These are phyloP conservation scores for Schlechtendalia chinensis DNA, from an alignment of 1,140 invertebrate species.

Conservation along the genomic window DNA sequence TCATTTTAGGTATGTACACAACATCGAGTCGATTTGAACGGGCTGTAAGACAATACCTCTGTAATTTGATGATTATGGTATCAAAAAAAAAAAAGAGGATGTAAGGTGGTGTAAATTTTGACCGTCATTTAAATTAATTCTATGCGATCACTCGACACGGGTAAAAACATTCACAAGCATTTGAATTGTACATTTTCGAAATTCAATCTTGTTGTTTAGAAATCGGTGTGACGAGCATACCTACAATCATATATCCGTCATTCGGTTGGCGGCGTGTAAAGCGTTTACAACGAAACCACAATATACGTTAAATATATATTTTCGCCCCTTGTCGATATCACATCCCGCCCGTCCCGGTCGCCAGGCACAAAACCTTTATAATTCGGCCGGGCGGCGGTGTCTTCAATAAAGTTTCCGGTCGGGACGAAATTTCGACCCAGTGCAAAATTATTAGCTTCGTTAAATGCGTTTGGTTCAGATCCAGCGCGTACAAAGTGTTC, in stretches of 20 bases:
- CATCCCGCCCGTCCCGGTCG: not conserved
- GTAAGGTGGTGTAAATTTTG: too few species aligned
- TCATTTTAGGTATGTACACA: too few species aligned
- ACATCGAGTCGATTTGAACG: too few species aligned
- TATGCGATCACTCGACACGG: too few species aligned
- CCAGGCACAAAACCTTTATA: not conserved
- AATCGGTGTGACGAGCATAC: not conserved
- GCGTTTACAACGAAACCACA: constrained; percentile 24
- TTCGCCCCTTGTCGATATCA: constrained; percentile 15
- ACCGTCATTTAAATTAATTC: too few species aligned
- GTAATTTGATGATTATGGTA: too few species aligned
- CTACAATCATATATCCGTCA: not conserved
- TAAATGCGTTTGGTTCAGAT: constrained; percentile 37
- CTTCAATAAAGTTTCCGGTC: constrained; percentile 43
- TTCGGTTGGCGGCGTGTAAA: not conserved
- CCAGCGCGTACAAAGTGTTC: constrained; percentile 39
- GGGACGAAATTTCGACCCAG: constrained; percentile 30
- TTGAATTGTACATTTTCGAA: constrained; percentile 2
- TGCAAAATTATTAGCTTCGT: constrained; percentile 44
- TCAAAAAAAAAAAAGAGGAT: too few species aligned
- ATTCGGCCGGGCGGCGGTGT: not conserved
- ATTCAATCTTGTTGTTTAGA: not conserved
- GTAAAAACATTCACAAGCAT: not conserved
- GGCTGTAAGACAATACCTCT: too few species aligned
- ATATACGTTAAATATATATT: not conserved